Conservation (phyloP, 2,797 vertebrate genomes). For the Moxostoma hubbsi region DNA sequence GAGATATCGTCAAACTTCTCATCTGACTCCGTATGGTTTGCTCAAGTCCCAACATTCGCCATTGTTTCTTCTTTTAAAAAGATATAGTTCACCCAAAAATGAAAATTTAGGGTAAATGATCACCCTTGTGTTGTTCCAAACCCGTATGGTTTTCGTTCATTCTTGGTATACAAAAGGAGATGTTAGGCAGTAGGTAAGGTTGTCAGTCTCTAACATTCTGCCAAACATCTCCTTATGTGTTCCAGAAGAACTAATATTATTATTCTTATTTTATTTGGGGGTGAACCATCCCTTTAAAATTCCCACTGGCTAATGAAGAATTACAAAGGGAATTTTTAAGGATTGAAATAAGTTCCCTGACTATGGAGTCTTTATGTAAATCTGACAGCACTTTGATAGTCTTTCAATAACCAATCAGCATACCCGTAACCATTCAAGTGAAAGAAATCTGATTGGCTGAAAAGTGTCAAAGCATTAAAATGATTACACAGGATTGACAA, state of each 20-base stretch:
- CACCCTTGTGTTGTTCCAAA: no score
- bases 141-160: no score
- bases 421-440: conserved; percentile 65
- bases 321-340: conserved; percentile 56
- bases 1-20: conserved; percentile 50
- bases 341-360: conserved; percentile 23
- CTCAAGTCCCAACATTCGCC: conserved; percentile 53
- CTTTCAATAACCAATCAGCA: conserved; percentile 46
- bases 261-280: no score
- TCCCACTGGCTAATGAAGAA: conserved; percentile 52
- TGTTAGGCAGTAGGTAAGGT: no score
- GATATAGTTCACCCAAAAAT: no score
- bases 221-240: no score
- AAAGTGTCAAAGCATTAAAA: conserved; percentile 58
- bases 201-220: no score
- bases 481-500: conserved; percentile 55
- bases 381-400: conserved; percentile 53
- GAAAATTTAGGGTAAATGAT: no score
- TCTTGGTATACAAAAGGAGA: no score
- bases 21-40: conserved; percentile 52
- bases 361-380: conserved; percentile 44
- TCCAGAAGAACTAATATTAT: no score
- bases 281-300: conserved; percentile 13
- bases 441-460: conserved; percentile 60
- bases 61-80: conserved; percentile 38